These are phyloP conservation scores for Zaprionus tsacasi DNA, from an alignment of 1,140 invertebrate genomes.

Conservation along the genomic window DNA sequence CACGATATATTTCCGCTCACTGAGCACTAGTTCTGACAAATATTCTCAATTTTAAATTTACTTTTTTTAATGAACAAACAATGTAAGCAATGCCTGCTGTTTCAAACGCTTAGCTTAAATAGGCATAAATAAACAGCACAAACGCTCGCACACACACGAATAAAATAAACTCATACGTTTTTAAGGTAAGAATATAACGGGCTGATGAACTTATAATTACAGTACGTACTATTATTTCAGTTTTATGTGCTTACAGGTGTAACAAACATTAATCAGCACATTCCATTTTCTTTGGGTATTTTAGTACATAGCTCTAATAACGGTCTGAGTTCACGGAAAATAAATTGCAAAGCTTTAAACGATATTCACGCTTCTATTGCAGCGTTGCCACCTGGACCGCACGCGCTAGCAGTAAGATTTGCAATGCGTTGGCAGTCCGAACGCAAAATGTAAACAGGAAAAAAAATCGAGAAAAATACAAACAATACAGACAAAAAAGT, in stretches of 20 bases:
- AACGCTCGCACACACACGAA: background rate
- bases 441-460: conserved; percentile 74
- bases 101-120: conserved; percentile 11
- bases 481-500: conserved; percentile 80
- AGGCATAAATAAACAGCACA: conserved; percentile 25
- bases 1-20: background rate
- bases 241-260: background rate
- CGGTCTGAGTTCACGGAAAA: background rate
- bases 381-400: conserved; percentile 40
- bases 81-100: conserved; percentile 10
- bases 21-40: background rate
- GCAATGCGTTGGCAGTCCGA: conserved; percentile 29
- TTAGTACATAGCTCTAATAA: background rate
- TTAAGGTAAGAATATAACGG: conserved; percentile 4
- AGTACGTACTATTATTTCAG: background rate
- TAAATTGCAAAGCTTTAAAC: conserved; percentile 2
- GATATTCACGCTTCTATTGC: conserved; percentile 17
- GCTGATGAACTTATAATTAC: conserved; percentile 3
- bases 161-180: conserved; percentile 15
- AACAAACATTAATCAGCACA: background rate
- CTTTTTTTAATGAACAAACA: conserved; percentile 1
- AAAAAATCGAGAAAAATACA: conserved; percentile 79
- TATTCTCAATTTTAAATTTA: background rate
- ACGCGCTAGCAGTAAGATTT: conserved; percentile 15
- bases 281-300: background rate